Evolutionary conservation across 2,113 vertebrate genomes (phyloP).

Genomic region (Cariama cristata): DNA sequence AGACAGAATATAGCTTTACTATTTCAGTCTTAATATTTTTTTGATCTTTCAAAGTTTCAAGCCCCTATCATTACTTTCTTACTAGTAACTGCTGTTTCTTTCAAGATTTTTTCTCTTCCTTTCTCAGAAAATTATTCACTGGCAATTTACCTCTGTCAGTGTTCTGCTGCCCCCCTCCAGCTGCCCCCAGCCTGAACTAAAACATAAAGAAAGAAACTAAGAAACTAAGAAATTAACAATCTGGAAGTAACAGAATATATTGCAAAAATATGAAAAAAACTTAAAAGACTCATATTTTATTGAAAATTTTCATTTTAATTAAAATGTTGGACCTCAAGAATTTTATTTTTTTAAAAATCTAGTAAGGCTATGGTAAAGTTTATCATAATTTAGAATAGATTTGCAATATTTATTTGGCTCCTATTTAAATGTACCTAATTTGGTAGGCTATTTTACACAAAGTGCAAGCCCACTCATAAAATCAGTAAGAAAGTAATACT

Average conservation of each 20-base stretch:
- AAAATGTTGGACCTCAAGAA: background rate
- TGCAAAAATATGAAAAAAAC: background rate
- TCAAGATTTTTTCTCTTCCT: background rate
- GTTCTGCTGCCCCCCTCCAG: background rate
- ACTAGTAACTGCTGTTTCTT: background rate
- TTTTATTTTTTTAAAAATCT: background rate
- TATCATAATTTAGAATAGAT: background rate
- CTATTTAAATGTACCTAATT: background rate
- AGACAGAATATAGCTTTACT: background rate
- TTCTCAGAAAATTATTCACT: background rate
- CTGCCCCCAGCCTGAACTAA: background rate
- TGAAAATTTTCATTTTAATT: background rate
- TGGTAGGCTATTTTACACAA: background rate
- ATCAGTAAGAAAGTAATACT: background rate
- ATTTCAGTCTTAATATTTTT: background rate
- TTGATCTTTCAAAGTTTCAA: background rate
- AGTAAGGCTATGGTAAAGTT: accelerated
- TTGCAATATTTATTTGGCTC: background rate
- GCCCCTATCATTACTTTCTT: background rate
- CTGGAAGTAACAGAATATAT: background rate
- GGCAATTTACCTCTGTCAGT: background rate
- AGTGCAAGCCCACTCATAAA: background rate
- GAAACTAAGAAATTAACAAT: background rate
- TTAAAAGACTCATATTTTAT: background rate
- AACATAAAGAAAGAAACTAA: background rate